Conservation (phyloP, 1,140 invertebrate genomes). For the Cheumatopsyche charites region DNA sequence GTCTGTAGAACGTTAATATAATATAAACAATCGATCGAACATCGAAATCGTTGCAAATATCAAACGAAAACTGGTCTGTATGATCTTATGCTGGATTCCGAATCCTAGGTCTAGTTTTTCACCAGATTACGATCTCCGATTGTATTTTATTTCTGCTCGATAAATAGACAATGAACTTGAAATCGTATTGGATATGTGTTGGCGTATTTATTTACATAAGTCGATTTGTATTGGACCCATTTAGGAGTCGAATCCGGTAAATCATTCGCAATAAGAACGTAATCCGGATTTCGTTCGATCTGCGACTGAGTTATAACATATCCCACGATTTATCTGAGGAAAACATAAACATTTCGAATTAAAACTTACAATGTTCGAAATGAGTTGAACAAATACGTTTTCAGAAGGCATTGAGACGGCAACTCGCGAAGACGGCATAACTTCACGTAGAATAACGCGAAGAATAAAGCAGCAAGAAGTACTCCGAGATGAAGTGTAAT, state of each 20-base stretch:
- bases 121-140: neutral
- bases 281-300: conserved; percentile 1
- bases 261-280: neutral
- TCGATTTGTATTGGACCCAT: conserved; percentile 8
- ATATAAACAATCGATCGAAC: neutral
- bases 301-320: neutral
- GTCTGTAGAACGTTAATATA: neutral
- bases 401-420: too few relatives aligned
- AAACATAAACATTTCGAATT: neutral
- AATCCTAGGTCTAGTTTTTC: too few relatives aligned
- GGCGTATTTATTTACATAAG: conserved; percentile 7
- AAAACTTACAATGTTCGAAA: too few relatives aligned
- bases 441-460: neutral
- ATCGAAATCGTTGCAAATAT: neutral
- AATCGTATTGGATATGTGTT: neutral
- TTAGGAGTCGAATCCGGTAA: neutral
- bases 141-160: neutral
- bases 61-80: neutral
- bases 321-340: neutral
- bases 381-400: too few relatives aligned
- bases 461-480: conserved; percentile 2
- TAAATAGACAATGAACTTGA: conserved; percentile 13
- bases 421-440: neutral
- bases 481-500: conserved; percentile 6
- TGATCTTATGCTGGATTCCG: neutral